phyloP scores from a whole-genome alignment of 1,140 invertebrate genomes.

The Adelges cooleyi region DNA sequence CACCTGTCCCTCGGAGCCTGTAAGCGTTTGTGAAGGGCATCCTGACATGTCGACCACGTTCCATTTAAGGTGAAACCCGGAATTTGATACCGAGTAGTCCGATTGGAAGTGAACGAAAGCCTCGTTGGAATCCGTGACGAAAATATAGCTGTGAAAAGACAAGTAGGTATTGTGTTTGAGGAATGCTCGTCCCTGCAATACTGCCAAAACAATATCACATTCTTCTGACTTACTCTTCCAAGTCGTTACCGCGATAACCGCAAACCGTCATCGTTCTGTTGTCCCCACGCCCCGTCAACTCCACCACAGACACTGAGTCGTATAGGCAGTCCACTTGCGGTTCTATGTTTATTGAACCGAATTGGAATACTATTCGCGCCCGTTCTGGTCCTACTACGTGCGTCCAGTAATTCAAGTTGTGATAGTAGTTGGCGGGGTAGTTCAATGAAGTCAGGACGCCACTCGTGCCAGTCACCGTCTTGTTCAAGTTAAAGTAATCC shows the following conservation, averaged over 20 bases:
- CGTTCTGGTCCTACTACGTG: slow-evolving; percentile 47
- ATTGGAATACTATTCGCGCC: slow-evolving; percentile 52
- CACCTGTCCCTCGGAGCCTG: slow-evolving; percentile 46
- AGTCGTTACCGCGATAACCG: slow-evolving; percentile 8
- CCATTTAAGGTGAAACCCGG: slow-evolving; percentile 56
- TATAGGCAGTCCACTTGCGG: slow-evolving; percentile 62
- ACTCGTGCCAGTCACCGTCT: slow-evolving; percentile 42
- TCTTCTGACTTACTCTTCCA: neutral
- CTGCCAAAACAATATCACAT: neutral
- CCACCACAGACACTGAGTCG: slow-evolving; percentile 46
- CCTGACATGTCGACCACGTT: slow-evolving; percentile 51
- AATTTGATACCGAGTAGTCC: slow-evolving; percentile 53
- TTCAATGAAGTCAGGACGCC: slow-evolving; percentile 49
- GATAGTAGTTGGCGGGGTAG: slow-evolving; percentile 53
- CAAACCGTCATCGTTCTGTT: slow-evolving; percentile 14
- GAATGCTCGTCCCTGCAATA: neutral
- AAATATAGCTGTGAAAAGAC: slow-evolving; percentile 43
- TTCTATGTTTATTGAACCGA: slow-evolving; percentile 56
- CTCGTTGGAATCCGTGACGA: slow-evolving; percentile 48
- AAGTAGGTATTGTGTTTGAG: neutral
- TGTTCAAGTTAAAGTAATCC: slow-evolving; percentile 37
- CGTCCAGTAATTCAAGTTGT: slow-evolving; percentile 53
- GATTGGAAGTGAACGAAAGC: slow-evolving; percentile 53
- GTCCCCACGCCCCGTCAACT: slow-evolving; percentile 37
- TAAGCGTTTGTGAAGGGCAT: slow-evolving; percentile 51